Evolutionary conservation across 2,888 invertebrate genomes (phyloP), one percentile per base, ranked within the genome.

Genomic region (Spilarctia lutea): DNA sequence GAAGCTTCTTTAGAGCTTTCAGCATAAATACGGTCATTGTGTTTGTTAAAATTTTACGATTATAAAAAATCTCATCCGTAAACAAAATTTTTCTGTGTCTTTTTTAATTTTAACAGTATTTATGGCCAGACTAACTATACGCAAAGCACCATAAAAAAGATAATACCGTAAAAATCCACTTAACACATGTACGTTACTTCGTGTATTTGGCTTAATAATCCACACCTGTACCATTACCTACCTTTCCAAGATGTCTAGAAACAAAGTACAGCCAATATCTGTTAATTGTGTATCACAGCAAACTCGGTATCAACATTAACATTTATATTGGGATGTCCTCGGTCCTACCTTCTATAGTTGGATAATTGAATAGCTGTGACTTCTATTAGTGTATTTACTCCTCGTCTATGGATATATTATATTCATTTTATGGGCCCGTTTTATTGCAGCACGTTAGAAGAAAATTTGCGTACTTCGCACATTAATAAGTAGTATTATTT

Each of bases 191-290:
- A 10, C 39, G 20, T 52, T 24, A 45, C 24, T 52, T 52, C 24
- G 20, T 24, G 52, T n/a, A n/a, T 56, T 56, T n/a, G 24, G 52
- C 52, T 56, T 56, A 56, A 56, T 11, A 56, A n/a, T n/a, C n/a
- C 52, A 56, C 52, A 52, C n/a, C 24, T 56, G 52, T 56, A 56
- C 11, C 52, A 56, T 56, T 56, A 56, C n/a, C 52, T 56, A n/a
- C 52, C n/a, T 56, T 56, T 56, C 52, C n/a, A 56, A n/a, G n/a
- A 56, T n/a, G 52, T 56, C 52, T 56, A 56, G 24, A 56, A 56
- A n/a, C 11, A n/a, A 24, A 24, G n/a, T 24, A n/a, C n/a, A 56
- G 24, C 52, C 52, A 24, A 24, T 52, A 24, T 56, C 8, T 56
- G n/a, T 56, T 56, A 56, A 56, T 56, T 56, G 10, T 56, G n/a